Percentiles rank a stretch among this genome's conserved stretches.
Conservation (phyloP, 2,113 vertebrate species). For the Cairina moschata region DNA sequence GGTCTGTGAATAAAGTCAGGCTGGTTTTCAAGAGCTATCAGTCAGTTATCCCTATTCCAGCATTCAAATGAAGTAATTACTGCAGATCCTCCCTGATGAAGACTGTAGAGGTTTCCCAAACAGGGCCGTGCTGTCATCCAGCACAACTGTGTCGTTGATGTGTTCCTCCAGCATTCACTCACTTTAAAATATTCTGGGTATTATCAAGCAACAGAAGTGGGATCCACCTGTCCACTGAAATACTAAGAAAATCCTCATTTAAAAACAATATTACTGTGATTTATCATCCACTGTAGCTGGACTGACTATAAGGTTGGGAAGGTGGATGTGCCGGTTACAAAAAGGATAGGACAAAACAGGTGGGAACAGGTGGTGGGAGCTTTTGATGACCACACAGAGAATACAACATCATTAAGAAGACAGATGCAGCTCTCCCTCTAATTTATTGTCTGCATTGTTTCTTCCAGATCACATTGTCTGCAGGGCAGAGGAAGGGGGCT, state of each 20-base stretch:
- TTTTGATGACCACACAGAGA: neutral
- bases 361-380: neutral
- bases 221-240: neutral
- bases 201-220: neutral
- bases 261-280: neutral
- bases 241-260: neutral
- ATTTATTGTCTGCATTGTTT: neutral
- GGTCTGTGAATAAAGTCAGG: neutral
- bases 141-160: neutral
- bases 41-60: neutral
- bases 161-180: neutral
- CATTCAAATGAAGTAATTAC: neutral
- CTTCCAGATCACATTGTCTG: neutral
- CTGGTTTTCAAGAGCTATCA: neutral
- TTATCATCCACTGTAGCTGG: neutral
- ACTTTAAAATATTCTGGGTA: neutral
- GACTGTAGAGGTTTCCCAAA: neutral
- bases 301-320: neutral
- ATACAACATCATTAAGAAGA: neutral
- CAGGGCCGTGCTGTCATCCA: neutral
- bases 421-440: neutral
- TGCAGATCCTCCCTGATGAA: neutral
- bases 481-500: conserved; percentile 5
- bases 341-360: neutral
- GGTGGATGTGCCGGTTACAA: neutral